Base-by-base conservation (phyloP, 2,797 vertebrate species). In the Sardinella longiceps region DNA sequence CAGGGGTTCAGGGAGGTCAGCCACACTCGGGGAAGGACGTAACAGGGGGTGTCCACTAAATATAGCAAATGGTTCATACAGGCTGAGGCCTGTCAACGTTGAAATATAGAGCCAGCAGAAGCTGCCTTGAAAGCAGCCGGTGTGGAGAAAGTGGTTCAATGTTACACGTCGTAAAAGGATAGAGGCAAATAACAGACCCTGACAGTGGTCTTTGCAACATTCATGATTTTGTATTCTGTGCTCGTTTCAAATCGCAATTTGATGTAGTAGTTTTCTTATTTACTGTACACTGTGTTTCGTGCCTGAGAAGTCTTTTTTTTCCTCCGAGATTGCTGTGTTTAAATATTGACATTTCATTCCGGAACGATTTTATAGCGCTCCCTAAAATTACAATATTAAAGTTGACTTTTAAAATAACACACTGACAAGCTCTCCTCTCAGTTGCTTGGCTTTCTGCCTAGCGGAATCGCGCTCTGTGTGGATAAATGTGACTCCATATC, bases 1-100 rank as follows among this genome's bases (percentile, higher is more conserved):
- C 80, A 86, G 85, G 81, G 63, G 91, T 86, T 89, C 86, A 81
- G 81, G 25, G 90, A 92, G 93, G 93, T 95, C 94, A 93, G 89
- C 89, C 88, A 83, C 83, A 83, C 91, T 88, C 77, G 0, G 88
- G 87, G 85, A 60, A 12, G 82, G 85, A 86, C 87, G 45, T 84
- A 87, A 82, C 83, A 83, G 81, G 51, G 33, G 82, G 85, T 88
- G 83, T 70, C 56, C 23, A 80, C 48, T 81, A 88, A 86, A 89
- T 23, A 63, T 84, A 85, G 51, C 86, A 86, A 89, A 89, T 90
- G 86, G 84, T 86, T 88, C 86, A 90, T 90, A 88, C 88, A 77
- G 70, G 70, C 70, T 77, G 15, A 77, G 70, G 20, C 70, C 70
- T 77, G 70, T 77, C 70, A 77, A 43, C 37, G 6, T 39, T 77